Evolutionary conservation across 2,888 invertebrate genomes (phyloP), one percentile per base, ranked within the genome.

Genomic region (Thumatha senex): DNA sequence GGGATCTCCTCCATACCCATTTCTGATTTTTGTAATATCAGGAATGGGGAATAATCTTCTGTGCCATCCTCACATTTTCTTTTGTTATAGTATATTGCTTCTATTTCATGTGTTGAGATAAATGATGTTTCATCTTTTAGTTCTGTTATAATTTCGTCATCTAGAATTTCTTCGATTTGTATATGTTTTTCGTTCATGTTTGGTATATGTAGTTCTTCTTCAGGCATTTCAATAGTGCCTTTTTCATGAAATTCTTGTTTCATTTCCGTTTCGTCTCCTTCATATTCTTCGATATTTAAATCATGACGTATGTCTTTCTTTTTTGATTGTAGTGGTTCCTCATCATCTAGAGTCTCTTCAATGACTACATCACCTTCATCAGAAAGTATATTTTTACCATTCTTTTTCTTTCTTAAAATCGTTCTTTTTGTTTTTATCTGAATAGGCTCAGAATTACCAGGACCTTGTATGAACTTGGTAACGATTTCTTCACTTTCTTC

Each of bases 401-500:
- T 80, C 35, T 80, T 83, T 64, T 86, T 92, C 65, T 92, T 92
- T 62, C 90, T 80, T 49, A 93, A 67, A 51, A 92, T 91, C 0
- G 93, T 93, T 63, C 93, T 70, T 73, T 93, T 93, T 1, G 93
- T 93, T 76, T 92, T 92, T 13, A 92, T 84, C 79, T 92, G 90
- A 53, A 86, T 89, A 7, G 92, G 92, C 78, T 93, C 92, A n/a
- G 81, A 78, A 48, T 86, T 83, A 18, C 89, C 93, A 9, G 92
- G 87, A 38, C 84, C 76, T 74, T 88, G 84, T 61, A 92, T 80
- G 63, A 93, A 93, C 78, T 92, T 93, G 0, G 93, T 93, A 35
- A 93, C 76, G 13, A 93, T 93, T 86, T 94, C 93, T 79, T 93
- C 92, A 39, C 89, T 87, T 88, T 93, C 93, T 82, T 93, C 90